Percentiles rank a stretch among this genome's conserved stretches.
Evolutionary conservation across 2,888 invertebrate species (phyloP).

Genomic region (Pristionchus maxplancki): DNA sequence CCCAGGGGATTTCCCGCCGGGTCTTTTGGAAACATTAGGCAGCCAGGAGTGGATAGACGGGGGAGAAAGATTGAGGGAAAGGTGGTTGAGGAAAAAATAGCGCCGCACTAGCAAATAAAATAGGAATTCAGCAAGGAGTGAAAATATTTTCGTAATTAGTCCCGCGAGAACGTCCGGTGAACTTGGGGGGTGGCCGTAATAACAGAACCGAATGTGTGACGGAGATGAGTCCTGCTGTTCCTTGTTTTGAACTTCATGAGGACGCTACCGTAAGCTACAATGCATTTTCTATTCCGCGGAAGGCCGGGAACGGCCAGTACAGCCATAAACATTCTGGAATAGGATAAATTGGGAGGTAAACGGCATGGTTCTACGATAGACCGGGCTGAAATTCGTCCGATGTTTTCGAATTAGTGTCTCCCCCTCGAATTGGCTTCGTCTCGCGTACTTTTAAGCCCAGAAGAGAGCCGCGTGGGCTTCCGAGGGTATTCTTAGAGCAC

Average conservation of each 20-base stretch:
- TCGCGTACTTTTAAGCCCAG: neutral
- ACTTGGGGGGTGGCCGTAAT: neutral
- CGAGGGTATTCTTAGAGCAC: neutral
- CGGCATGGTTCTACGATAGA: neutral
- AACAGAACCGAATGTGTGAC: neutral
- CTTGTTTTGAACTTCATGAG: neutral
- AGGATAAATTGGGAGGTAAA: slow-evolving; percentile 1
- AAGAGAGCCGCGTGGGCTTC: neutral
- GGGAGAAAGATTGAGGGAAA: neutral
- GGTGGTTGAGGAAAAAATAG: neutral
- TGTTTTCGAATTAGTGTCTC: slow-evolving; percentile 16
- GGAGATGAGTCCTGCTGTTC: neutral
- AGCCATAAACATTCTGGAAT: neutral
- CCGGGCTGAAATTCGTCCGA: neutral
- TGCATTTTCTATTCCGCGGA: neutral
- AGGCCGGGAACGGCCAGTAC: neutral
- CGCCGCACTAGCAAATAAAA: neutral
- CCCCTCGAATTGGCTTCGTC: slow-evolving; percentile 22
- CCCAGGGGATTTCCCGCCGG: neutral
- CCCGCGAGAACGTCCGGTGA: neutral
- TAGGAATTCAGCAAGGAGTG: no score
- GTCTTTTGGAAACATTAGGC: slow-evolving; percentile 26
- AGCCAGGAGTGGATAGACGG: neutral
- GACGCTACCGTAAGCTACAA: neutral
- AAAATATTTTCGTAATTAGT: neutral